Conservation (phyloP, 2,113 vertebrate genomes). For the Pampusana beccarii region DNA sequence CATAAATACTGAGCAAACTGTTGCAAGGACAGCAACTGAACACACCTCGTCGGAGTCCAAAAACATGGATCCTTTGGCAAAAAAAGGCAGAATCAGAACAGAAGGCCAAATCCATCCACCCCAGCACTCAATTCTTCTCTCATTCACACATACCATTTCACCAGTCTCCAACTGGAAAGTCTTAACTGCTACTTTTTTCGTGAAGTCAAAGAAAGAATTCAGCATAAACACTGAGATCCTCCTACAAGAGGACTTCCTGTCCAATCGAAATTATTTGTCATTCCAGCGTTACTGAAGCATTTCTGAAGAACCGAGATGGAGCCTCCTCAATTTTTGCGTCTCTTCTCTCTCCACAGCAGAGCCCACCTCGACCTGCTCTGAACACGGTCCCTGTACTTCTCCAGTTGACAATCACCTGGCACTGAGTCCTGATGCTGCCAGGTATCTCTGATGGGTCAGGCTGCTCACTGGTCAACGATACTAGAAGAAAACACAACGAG, state of each 20-base stretch:
- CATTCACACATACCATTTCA: background rate
- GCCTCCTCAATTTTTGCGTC: background rate
- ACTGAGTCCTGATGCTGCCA: background rate
- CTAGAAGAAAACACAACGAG: background rate
- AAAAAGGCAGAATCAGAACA: slow-evolving; percentile 1
- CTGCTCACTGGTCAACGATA: background rate
- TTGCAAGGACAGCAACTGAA: slow-evolving; percentile 15
- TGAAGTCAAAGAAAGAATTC: background rate
- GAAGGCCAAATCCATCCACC: slow-evolving; percentile 11
- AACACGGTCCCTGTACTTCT: background rate
- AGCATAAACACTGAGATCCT: background rate
- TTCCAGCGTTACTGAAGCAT: background rate
- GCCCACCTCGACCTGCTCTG: background rate
- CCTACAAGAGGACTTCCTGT: background rate
- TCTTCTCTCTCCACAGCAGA: background rate
- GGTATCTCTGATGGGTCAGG: background rate
- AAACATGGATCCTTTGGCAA: background rate
- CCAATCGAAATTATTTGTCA: background rate
- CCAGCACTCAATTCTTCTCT: background rate
- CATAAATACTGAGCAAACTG: slow-evolving; percentile 6
- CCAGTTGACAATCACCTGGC: background rate
- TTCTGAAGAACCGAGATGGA: background rate
- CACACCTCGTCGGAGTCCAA: background rate
- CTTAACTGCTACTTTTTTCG: background rate
- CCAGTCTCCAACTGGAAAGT: background rate